A percentile compares a stretch with the other conserved stretches of the same genome.
Conservation (phyloP, 2,797 vertebrate genomes). For the Adelosebastes latens region DNA sequence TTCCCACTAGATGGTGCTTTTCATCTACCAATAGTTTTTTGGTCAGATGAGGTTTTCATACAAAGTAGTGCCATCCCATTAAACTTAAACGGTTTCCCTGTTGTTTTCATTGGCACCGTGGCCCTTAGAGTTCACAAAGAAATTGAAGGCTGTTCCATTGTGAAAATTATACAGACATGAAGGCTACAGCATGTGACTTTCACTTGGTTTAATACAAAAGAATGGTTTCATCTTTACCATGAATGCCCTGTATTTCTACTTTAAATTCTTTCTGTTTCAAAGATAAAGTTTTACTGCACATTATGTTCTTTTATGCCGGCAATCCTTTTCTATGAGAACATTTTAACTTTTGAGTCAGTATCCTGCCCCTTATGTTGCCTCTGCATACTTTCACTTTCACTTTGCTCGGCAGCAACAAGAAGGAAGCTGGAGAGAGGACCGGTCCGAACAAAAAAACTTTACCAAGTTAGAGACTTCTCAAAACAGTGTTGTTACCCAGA, state of each 20-base stretch:
- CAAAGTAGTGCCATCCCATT: not conserved
- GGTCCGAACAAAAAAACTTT: not conserved
- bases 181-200: not conserved
- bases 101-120: not conserved
- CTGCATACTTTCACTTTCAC: not conserved
- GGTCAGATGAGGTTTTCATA: not conserved
- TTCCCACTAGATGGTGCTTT: not conserved
- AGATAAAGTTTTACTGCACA: not conserved
- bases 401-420: rapidly evolving
- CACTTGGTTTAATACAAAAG: not conserved
- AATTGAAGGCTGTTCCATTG: not conserved
- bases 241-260: not conserved
- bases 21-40: not conserved
- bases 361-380: not conserved
- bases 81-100: not conserved
- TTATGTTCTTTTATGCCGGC: too few species aligned
- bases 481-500: too few species aligned
- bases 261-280: too few species aligned
- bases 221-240: not conserved
- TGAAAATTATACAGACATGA: too few species aligned
- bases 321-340: not conserved
- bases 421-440: not conserved
- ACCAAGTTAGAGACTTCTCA: too few species aligned
- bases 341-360: rapidly evolving
- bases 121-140: not conserved